Percentiles rank a stretch among this genome's conserved stretches.
These are phyloP conservation scores for Aphelinus certus DNA, from an alignment of 1,140 invertebrate species.

Conservation along the genomic window DNA sequence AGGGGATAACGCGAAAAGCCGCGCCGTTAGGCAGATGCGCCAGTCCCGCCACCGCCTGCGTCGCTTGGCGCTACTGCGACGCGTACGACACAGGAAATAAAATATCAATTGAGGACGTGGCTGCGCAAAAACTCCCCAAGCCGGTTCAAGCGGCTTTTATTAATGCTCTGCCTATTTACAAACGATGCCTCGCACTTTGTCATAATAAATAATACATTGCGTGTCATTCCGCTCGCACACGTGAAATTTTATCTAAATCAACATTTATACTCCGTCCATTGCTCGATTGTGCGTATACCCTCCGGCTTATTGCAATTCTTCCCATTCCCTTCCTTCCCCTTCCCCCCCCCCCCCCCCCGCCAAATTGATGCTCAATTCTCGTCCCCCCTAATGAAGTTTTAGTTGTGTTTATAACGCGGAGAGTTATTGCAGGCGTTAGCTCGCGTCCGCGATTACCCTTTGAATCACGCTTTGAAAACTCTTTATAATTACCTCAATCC, in stretches of 20 bases:
- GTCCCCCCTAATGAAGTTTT: conserved; percentile 1
- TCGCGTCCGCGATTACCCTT: too few relatives aligned
- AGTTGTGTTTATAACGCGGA: neutral
- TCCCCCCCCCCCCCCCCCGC: too few relatives aligned
- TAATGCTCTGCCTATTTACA: conserved; percentile 13
- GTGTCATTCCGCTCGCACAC: neutral
- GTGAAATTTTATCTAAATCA: conserved; percentile 25
- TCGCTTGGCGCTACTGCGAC: too few relatives aligned
- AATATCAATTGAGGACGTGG: conserved; percentile 29
- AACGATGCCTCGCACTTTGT: conserved; percentile 13
- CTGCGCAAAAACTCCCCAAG: neutral
- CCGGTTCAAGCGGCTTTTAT: conserved; percentile 15
- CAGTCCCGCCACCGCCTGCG: too few relatives aligned
- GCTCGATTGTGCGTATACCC: too few relatives aligned
- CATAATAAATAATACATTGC: conserved; percentile 32
- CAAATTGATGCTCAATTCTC: neutral
- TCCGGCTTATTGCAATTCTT: too few relatives aligned
- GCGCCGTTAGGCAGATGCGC: conserved; percentile 17
- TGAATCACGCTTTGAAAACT: neutral
- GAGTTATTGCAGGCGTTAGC: too few relatives aligned
- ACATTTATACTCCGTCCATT: neutral
- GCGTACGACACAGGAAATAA: conserved; percentile 22
- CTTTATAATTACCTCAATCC: too few relatives aligned
- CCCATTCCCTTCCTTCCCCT: too few relatives aligned
- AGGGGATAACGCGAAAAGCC: conserved; percentile 21